Evolutionary conservation across 2,888 invertebrate species (phyloP).

Genomic region (Lithophane socia): DNA sequence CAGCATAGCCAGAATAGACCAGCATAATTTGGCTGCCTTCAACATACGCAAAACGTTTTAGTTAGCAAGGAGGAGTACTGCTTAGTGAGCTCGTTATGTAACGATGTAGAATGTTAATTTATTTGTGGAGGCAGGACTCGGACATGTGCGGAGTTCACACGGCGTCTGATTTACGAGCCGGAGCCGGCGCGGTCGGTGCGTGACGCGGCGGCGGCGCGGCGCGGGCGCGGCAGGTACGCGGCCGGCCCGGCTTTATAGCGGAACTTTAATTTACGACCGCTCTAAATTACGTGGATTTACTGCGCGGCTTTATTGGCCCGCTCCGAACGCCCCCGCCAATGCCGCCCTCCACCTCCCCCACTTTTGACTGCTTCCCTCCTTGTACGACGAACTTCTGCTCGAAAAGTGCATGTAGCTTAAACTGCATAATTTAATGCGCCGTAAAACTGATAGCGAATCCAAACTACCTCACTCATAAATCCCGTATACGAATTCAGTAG

Average conservation of each 20-base stretch:
- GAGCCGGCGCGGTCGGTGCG: conserved; percentile 71
- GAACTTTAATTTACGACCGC: conserved; percentile 89
- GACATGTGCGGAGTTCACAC: conserved; percentile 80
- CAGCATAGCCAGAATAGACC: not conserved
- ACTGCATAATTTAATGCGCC: conserved; percentile 79
- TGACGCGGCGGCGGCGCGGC: conserved; percentile 71
- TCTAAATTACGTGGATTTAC: conserved; percentile 91
- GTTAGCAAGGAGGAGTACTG: conserved; percentile 13
- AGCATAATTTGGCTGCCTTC: conserved; percentile 6
- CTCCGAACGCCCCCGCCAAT: conserved; percentile 80
- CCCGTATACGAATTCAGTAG: conserved; percentile 59
- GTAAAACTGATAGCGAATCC: conserved; percentile 77
- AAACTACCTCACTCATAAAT: conserved; percentile 64
- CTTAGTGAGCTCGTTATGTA: conserved; percentile 46
- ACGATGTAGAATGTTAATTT: conserved; percentile 60
- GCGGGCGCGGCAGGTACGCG: conserved; percentile 85
- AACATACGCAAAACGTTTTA: conserved; percentile 11
- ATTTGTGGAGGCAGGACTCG: conserved; percentile 62
- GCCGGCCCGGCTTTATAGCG: conserved; percentile 86
- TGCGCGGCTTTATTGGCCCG: conserved; percentile 89
- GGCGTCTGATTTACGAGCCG: conserved; percentile 75
- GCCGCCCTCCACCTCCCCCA: conserved; percentile 75
- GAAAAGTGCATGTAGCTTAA: conserved; percentile 76
- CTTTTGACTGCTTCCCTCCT: conserved; percentile 71
- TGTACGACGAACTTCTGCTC: conserved; percentile 76